These are phyloP conservation scores for Fragum whitleyi DNA, from an alignment of 2,888 invertebrate species.

Conservation along the genomic window DNA sequence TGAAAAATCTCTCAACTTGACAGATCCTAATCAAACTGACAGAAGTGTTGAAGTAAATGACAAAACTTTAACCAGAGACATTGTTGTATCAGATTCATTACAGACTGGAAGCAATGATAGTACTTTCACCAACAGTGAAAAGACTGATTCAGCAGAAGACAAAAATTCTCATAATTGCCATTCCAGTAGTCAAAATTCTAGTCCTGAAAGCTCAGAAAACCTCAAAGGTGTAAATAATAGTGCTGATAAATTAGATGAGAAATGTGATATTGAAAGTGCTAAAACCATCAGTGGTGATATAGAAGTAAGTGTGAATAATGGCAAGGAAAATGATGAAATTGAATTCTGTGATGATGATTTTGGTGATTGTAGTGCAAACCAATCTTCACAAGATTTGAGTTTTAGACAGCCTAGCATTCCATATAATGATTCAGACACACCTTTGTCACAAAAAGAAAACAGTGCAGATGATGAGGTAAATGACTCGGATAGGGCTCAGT, in stretches of 20 bases:
- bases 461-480: background rate
- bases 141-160: background rate
- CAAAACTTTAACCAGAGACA: background rate
- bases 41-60: background rate
- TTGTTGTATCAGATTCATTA: too few relatives aligned
- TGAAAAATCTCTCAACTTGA: background rate
- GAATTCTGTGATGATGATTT: slow-evolving; percentile 50
- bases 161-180: background rate
- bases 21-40: background rate
- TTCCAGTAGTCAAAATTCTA: slow-evolving; percentile 9
- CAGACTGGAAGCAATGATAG: background rate
- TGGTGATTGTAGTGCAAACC: slow-evolving; percentile 45
- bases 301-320: background rate
- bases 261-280: background rate
- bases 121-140: background rate
- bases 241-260: background rate
- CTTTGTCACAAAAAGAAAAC: background rate
- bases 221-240: background rate
- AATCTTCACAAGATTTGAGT: background rate
- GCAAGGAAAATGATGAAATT: background rate
- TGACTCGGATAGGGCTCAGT: background rate
- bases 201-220: background rate
- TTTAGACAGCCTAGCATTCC: background rate
- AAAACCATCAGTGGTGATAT: background rate
- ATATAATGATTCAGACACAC: background rate